Evolutionary conservation across 2,797 vertebrate genomes (phyloP).

Genomic region (Gallinago nigripennis): DNA sequence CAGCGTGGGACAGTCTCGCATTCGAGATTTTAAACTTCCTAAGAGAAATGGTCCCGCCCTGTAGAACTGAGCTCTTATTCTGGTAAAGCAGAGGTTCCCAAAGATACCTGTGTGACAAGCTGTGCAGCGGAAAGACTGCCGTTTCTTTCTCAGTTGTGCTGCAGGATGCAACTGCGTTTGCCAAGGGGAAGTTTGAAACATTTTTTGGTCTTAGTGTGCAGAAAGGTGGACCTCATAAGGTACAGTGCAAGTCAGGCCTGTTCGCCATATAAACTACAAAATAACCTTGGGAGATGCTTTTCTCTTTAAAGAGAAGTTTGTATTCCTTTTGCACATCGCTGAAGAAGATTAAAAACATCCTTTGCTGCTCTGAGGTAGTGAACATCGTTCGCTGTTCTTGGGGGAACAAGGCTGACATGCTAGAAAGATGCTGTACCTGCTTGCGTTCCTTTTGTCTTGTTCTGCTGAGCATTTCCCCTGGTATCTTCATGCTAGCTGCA

Average conservation of each 20-base stretch:
- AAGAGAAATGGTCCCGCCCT: background rate
- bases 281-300: background rate
- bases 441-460: background rate
- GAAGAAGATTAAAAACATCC: background rate
- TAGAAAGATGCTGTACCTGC: background rate
- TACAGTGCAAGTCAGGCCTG: background rate
- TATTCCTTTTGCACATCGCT: background rate
- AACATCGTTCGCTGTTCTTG: background rate
- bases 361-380: background rate
- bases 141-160: background rate
- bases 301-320: background rate
- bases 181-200: background rate
- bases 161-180: background rate
- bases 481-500: background rate
- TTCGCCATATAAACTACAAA: background rate
- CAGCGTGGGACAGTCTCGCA: background rate
- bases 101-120: background rate
- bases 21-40: background rate
- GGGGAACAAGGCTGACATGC: fast-evolving
- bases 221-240: background rate
- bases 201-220: background rate
- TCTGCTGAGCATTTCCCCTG: background rate
- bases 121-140: background rate
- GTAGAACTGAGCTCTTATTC: background rate
- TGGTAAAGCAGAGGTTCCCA: background rate